Base-by-base conservation (phyloP, 2,113 vertebrate genomes). In the Cephalopholis sonnerati region DNA sequence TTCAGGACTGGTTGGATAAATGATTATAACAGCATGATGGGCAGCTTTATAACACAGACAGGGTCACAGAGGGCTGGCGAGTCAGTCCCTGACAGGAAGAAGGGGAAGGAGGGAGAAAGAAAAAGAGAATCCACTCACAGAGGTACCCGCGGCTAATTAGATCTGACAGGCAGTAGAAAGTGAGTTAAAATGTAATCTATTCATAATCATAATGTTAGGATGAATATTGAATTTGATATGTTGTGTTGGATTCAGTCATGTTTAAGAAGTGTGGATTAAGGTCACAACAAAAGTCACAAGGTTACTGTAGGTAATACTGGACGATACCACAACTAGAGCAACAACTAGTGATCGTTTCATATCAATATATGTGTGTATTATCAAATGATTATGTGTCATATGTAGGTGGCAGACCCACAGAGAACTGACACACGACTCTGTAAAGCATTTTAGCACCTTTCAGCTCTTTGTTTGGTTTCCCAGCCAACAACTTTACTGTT, bases 1-100 rank as follows among this genome's bases (percentile, higher is more conserved):
- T 78, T 89, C 79, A 77, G 74, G 78, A 74, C 79, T 8, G 74
- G 77, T 62, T 82, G 87, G 90, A 89, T 72, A 86, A 87, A 89
- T 86, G 59, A 89, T 91, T 90, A 89, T 87, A 91, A 87, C 84
- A 77, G 85, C 61, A 76, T 88, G 87, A 90, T 87, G 82, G 93
- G 86, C 82, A 87, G 90, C 78, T 89, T 89, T 88, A 82, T 53
- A 87, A 90, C 91, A 69, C 59, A 73, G 79, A 78, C 46, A 27
- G 84, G 84, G 87, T 91, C 84, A 73, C 48, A 29, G 64, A 78
- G 79, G 54, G 59, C 84, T 81, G 82, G 62, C 24, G 57, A 85
- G 83, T 73, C 76, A 27, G 53, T 74, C 65, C 24, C 74, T 75
- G 69, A 87, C 72, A 77, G 83, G 53, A 78, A 81, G 84, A 74